phyloP scores from a whole-genome alignment of 30 jellyfish, hydroid and myxozoan species.

The Clytia hemisphaerica region DNA sequence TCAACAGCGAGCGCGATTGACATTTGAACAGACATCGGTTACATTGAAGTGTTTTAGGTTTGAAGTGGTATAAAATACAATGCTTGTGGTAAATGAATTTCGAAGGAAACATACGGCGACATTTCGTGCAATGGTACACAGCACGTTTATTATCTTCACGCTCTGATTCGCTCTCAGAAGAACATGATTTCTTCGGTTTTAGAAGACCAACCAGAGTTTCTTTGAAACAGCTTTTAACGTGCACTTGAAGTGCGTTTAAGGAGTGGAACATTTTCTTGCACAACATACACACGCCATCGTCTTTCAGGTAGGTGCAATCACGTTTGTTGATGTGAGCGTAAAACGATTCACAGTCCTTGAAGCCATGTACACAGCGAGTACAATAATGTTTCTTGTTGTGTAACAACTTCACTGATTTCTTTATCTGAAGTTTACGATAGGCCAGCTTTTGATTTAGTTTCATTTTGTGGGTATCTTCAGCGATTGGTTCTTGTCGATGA shows the following conservation, averaged over 20 bases:
- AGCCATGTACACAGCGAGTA: slow-evolving; percentile 17
- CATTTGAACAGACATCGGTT: neutral
- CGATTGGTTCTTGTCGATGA: too few species aligned
- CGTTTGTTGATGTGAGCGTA: neutral
- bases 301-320: slow-evolving; percentile 1
- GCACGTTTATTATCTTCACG: neutral
- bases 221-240: slow-evolving; percentile 16
- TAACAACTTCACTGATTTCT: too few species aligned
- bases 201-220: slow-evolving; percentile 7
- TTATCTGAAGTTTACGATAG: too few species aligned
- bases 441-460: too few species aligned
- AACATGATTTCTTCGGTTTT: neutral
- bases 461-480: too few species aligned
- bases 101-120: slow-evolving; percentile 5
- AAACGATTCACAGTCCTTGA: slow-evolving; percentile 9
- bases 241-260: neutral
- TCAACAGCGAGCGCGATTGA: neutral
- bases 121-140: slow-evolving; percentile 18
- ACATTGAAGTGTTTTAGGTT: neutral
- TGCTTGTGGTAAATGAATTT: neutral
- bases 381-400: too few species aligned
- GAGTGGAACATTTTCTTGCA: slow-evolving; percentile 13
- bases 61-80: neutral
- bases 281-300: slow-evolving; percentile 2
- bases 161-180: neutral